These are phyloP conservation scores for Eudyptes chrysolophus DNA, from an alignment of 2,113 vertebrate genomes.

Conservation along the genomic window DNA sequence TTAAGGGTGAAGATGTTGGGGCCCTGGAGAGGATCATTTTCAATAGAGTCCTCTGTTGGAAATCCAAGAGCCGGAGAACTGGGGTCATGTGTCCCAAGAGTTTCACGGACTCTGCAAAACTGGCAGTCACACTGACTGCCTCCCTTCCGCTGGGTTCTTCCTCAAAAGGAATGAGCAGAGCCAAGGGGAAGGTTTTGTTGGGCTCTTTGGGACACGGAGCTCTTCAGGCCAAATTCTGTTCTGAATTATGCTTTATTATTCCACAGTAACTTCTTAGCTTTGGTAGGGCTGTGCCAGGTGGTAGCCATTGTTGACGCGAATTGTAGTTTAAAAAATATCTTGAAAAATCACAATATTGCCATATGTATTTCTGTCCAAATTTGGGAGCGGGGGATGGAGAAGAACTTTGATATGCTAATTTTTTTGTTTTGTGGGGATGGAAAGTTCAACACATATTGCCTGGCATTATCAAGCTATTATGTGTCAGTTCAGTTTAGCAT, in stretches of 20 bases:
- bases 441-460: not conserved
- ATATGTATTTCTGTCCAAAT: not conserved
- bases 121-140: slow-evolving; percentile 21
- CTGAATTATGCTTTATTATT: slow-evolving; percentile 20
- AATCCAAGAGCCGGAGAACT: not conserved
- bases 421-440: not conserved
- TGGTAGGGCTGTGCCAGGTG: not conserved
- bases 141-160: not conserved
- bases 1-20: slow-evolving; percentile 1
- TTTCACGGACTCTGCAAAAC: slow-evolving; percentile 1
- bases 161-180: not conserved
- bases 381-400: not conserved
- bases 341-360: not conserved
- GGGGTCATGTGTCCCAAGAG: not conserved
- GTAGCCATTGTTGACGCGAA: not conserved
- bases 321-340: not conserved
- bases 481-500: not conserved
- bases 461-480: not conserved
- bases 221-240: slow-evolving; percentile 34
- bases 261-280: not conserved
- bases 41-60: not conserved
- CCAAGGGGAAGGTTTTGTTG: slow-evolving; percentile 5
- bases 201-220: not conserved
- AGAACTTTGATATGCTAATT: not conserved
- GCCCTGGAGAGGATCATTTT: slow-evolving; percentile 4